A percentile compares a stretch with the other conserved stretches of the same genome.
Evolutionary conservation across 2,113 vertebrate species (phyloP).

Genomic region (Serinus canaria): DNA sequence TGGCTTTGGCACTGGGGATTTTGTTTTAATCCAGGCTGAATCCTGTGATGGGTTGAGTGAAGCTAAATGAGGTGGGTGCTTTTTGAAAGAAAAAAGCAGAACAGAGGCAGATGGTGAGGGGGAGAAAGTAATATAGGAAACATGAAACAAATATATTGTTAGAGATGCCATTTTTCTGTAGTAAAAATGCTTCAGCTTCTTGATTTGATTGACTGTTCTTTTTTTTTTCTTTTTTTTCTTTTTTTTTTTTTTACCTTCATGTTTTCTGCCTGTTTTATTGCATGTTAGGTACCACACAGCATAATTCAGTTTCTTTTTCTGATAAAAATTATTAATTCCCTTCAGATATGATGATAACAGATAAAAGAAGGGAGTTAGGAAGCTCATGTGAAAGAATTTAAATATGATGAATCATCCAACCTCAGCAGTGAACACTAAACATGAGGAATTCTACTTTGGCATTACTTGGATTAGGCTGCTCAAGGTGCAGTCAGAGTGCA

Average conservation of each 20-base stretch:
- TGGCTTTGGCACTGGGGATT: background rate
- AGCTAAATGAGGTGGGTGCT: background rate
- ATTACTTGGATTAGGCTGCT: background rate
- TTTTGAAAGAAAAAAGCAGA: background rate
- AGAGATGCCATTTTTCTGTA: background rate
- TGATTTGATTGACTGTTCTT: background rate
- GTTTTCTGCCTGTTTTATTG: background rate
- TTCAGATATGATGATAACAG: background rate
- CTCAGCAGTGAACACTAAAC: background rate
- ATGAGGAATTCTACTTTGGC: background rate
- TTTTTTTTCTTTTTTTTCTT: no score
- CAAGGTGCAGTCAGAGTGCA: background rate
- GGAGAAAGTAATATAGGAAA: constrained; percentile 17
- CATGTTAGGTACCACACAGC: background rate
- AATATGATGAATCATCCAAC: background rate
- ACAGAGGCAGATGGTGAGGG: constrained; percentile 3
- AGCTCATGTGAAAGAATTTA: background rate
- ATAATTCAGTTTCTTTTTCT: background rate
- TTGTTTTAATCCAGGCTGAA: background rate
- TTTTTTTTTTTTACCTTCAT: background rate
- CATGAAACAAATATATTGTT: background rate
- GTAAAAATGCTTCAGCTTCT: background rate
- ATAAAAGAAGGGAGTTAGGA: background rate
- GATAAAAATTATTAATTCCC: background rate
- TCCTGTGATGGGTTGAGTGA: background rate